Base-by-base conservation (phyloP, 2,113 vertebrate genomes). In the Sclerurus mexicanus region DNA sequence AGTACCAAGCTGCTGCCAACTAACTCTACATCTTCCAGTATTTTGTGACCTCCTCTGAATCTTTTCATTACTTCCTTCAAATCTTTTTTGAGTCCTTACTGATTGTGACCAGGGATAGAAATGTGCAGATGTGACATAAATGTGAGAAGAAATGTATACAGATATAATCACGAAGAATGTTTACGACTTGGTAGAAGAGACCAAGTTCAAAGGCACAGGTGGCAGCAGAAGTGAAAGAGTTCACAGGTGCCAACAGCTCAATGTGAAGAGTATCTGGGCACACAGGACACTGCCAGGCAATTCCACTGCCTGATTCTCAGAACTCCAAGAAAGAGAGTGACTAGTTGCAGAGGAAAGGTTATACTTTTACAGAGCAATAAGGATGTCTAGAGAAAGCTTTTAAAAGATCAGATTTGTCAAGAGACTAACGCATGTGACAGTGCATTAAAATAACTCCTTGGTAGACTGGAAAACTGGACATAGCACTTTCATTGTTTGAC, bases 1-100 rank as follows among this genome's bases (percentile, higher is more conserved):
- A 96, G 50, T 8, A 67, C 22, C 83, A 86, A 25, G 1, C 33
- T 49, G 22, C 63, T 97, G 86, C 95, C 90, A 96, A 33, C 75
- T 80, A n/a, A 62, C 42, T 40, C 60, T 52, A 12, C 3, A 0
- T 28, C 60, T 89, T 80, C 79, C 83, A 74, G 52, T 12, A 55
- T 77, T 90, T 63, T 77, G 52, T 1, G 2, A 52, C 80, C 7
- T 75, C 53, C 53, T 76, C 76, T 84, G 59, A 77, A 44, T 18
- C 46, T 86, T 53, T 46, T 44, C 39, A 12, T 30, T 35, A 31
- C 49, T n/a, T 82, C 23, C 30, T 83, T 24, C 35, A 46, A n/a
- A 67, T 12, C 33, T 74, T 84, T 55, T n/a, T 30, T 4, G 28
- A 44, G 25, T 76, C 37, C 63, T 20, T 22, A 53, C 18, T 0